phyloP scores from a whole-genome alignment of 2,888 invertebrate genomes.

The Agriopis marginaria region DNA sequence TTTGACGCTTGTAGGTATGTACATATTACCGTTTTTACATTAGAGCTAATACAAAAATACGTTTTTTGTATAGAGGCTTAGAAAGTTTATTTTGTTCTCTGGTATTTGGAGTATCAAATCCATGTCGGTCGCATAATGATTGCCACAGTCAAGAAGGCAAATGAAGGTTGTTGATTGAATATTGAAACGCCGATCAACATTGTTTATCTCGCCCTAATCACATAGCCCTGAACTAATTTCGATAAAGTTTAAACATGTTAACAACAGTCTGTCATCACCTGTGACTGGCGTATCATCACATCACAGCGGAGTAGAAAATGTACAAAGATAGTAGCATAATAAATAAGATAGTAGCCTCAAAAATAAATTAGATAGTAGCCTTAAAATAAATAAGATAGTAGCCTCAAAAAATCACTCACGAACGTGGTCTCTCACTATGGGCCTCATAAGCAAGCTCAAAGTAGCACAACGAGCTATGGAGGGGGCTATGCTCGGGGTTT shows the following conservation, averaged over 20 bases:
- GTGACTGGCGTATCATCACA: conserved; percentile 1
- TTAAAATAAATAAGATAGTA: too few species aligned
- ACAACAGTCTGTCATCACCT: conserved; percentile 17
- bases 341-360: too few species aligned
- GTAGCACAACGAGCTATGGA: too few species aligned
- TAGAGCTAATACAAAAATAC: background rate
- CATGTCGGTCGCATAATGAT: conserved; percentile 21
- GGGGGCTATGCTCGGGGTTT: too few species aligned
- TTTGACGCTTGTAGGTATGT: too few species aligned
- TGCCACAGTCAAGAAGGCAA: conserved; percentile 8
- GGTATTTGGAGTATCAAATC: conserved; percentile 14
- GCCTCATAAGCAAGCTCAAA: too few species aligned
- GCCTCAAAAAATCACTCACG: too few species aligned
- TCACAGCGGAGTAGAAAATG: background rate
- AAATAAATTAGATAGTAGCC: too few species aligned
- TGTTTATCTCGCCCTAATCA: conserved; percentile 14
- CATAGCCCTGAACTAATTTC: conserved; percentile 26
- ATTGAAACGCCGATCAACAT: conserved; percentile 6
- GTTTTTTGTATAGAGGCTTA: background rate
- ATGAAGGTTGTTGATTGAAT: conserved; percentile 22
- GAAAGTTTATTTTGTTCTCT: background rate
- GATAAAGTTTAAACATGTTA: conserved; percentile 16
- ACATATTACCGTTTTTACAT: too few species aligned
- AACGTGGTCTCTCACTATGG: too few species aligned
- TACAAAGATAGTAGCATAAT: background rate